Percentiles rank a stretch among this genome's conserved stretches.
Evolutionary conservation across 2,113 vertebrate genomes (phyloP).

Genomic region (Thymallus thymallus): DNA sequence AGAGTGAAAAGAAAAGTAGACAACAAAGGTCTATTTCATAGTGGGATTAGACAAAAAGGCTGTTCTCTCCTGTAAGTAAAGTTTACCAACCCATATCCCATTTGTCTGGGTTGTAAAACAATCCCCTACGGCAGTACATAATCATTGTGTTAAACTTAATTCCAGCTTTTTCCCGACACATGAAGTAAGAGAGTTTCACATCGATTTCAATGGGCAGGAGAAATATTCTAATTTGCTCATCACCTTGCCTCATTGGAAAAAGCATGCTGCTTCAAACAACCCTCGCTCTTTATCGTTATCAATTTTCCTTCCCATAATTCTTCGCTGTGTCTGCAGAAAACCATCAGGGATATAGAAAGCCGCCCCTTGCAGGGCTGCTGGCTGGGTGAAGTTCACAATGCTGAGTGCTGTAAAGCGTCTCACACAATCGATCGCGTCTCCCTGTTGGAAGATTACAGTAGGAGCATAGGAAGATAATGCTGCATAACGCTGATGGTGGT

Average conservation of each 20-base stretch:
- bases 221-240: conserved; percentile 11
- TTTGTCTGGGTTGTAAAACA: conserved; percentile 24
- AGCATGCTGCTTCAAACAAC: neutral
- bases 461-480: conserved; percentile 23
- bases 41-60: conserved; percentile 15
- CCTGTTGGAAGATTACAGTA: conserved; percentile 25
- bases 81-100: conserved; percentile 20
- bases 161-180: conserved; percentile 7
- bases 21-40: neutral
- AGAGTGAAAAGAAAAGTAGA: too few species aligned
- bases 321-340: conserved; percentile 22
- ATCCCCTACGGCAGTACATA: neutral
- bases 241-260: neutral
- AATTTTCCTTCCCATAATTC: conserved; percentile 25
- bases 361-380: neutral
- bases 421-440: conserved; percentile 33
- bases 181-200: conserved; percentile 9
- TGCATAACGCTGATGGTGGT: conserved; percentile 24
- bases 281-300: conserved; percentile 24
- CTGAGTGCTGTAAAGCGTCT: conserved; percentile 32
- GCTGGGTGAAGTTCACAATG: neutral
- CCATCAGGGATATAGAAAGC: neutral
- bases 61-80: conserved; percentile 8
- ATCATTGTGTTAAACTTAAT: conserved; percentile 34
- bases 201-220: conserved; percentile 15